Evolutionary conservation across 2,888 invertebrate species (phyloP), one percentile per base, ranked within the genome.

Genomic region (Drosophila parthenogenetica): DNA sequence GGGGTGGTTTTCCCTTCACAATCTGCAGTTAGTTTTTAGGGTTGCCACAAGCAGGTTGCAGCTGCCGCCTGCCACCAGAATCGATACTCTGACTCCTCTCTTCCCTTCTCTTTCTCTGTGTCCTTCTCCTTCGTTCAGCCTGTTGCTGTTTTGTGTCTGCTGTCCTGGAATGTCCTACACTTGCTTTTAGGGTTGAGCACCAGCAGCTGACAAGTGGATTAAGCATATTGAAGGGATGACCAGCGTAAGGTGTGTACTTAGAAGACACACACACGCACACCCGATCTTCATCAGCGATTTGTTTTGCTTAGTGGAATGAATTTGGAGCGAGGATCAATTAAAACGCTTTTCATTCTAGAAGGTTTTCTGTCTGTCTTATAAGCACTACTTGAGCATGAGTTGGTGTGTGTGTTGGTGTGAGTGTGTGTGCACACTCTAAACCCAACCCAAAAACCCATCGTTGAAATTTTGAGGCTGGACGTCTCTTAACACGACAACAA

Each of bases 381-480:
- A 29, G 8, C 29, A 29, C 5, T 29, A 29, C 29, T 29, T 29
- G 29, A 29, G 29, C 29, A 8, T 8, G n/a, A n/a, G n/a, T 43
- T 37, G 25, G 7, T 35, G 42, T 58, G 13, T 40, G n/a, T n/a
- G n/a, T n/a, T n/a, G n/a, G n/a, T n/a, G 2, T 35, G 13, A 35
- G 32, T 39, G 11, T 43, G 54, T 10, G 60, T 46, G 50, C 54
- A 57, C 61, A 67, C 81, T 62, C 49, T 59, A 69, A 69, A 73
- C 73, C 79, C 76, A 81, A 71, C 85, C 87, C 79, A 81, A 87
- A 87, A 87, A 70, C 75, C 77, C 84, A 70, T 69, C 70, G 66
- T 65, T 75, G 55, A 85, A 70, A 70, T 79, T 80, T 79, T 88
- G 87, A 83, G 70, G 84, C 89, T 87, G 89, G 83, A 87, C 89